Percentiles rank a stretch among this genome's conserved stretches.
These are phyloP conservation scores for Strix occidentalis DNA, from an alignment of 2,797 vertebrate species.

Conservation along the genomic window DNA sequence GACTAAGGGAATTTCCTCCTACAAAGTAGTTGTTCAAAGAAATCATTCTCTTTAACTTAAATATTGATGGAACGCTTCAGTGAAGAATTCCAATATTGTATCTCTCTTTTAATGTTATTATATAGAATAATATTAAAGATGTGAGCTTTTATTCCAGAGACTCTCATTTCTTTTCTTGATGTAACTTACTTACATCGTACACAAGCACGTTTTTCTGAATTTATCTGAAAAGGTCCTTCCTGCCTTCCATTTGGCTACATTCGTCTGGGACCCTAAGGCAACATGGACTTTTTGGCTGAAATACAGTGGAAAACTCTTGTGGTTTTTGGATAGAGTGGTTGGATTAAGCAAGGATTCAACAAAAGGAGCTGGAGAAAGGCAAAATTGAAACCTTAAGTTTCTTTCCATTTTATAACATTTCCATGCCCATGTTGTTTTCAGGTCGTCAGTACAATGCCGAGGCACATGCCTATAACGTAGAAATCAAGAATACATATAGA, in stretches of 20 bases:
- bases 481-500: neutral
- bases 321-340: neutral
- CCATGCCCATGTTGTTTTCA: neutral
- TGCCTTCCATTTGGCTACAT: neutral
- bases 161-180: neutral
- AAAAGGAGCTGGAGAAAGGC: neutral
- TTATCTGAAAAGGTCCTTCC: conserved; percentile 13
- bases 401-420: neutral
- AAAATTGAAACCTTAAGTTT: conserved; percentile 21
- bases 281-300: neutral
- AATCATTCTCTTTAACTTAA: conserved; percentile 39
- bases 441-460: neutral
- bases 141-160: neutral
- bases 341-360: neutral
- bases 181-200: conserved; percentile 11
- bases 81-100: neutral
- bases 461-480: neutral
- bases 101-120: conserved; percentile 31
- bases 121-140: conserved; percentile 8
- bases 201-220: neutral
- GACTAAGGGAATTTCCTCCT: conserved; percentile 45
- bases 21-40: conserved; percentile 41
- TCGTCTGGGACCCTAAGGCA: neutral
- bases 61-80: neutral
- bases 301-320: conserved; percentile 18